Evolutionary conservation across 1,140 invertebrate genomes (phyloP).

Genomic region (Hylaeus volcanicus): DNA sequence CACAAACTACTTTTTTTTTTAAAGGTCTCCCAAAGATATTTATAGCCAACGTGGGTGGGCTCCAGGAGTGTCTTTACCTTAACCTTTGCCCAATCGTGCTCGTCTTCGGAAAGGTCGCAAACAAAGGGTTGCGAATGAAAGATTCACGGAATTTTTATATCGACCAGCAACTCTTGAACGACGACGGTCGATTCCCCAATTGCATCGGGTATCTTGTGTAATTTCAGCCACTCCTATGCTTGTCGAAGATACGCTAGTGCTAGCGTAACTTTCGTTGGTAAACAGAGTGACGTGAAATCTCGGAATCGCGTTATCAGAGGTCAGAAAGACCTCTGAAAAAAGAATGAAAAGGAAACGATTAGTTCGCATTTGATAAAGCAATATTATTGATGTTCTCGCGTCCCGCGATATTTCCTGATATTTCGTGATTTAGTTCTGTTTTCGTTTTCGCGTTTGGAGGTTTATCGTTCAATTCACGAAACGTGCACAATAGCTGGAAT

Average conservation of each 20-base stretch:
- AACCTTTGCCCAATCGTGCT: too few relatives aligned
- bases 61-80: too few relatives aligned
- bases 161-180: background rate
- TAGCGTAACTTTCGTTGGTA: background rate
- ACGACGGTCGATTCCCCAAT: background rate
- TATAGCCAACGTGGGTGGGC: too few relatives aligned
- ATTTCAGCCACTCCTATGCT: background rate
- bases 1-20: too few relatives aligned
- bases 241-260: background rate
- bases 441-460: background rate
- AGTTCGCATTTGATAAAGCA: background rate
- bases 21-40: too few relatives aligned
- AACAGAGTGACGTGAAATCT: constrained; percentile 7
- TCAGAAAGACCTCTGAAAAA: background rate
- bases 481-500: too few relatives aligned
- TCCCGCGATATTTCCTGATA: background rate
- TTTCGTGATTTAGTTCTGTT: background rate
- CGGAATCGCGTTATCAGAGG: constrained; percentile 14
- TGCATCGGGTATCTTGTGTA: background rate
- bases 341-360: background rate
- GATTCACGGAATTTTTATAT: background rate
- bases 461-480: too few relatives aligned
- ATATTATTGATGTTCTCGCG: background rate
- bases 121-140: too few relatives aligned
- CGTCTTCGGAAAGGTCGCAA: too few relatives aligned